A percentile compares a stretch with the other conserved stretches of the same genome.
Conservation (phyloP, 2,113 vertebrate species). For the Sapajus apella region DNA sequence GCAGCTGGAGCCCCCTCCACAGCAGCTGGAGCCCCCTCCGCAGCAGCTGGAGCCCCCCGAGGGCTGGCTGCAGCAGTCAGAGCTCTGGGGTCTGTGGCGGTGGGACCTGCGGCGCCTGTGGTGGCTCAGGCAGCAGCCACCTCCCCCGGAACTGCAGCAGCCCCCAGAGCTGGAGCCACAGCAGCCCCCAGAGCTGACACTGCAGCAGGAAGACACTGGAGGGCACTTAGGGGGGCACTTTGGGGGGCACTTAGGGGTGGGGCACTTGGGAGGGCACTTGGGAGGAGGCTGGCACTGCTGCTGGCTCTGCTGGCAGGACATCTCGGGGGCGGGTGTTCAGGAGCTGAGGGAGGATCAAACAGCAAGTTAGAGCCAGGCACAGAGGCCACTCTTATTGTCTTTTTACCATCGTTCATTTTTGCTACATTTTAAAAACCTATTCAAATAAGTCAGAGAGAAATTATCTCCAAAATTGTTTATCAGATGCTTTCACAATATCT, state of each 20-base stretch:
- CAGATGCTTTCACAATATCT: neutral
- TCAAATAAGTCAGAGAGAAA: neutral
- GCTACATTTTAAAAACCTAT: neutral
- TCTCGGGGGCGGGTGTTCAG: rapidly evolving
- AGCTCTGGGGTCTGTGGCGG: neutral
- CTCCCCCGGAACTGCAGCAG: conserved; percentile 1
- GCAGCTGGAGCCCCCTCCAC: neutral
- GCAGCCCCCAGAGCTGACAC: neutral
- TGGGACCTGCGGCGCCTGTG: neutral
- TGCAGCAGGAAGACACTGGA: neutral
- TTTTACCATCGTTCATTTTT: neutral
- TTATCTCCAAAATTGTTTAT: neutral
- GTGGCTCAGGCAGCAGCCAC: conserved; percentile 30
- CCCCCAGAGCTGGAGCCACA: neutral
- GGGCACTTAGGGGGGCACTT: conserved; percentile 54
- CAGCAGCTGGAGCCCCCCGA: neutral
- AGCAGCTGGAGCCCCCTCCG: neutral
- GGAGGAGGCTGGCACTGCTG: conserved; percentile 53
- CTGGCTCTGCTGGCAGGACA: conserved; percentile 58
- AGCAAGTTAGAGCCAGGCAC: neutral
- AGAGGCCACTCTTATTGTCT: neutral
- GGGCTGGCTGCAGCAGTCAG: conserved; percentile 7
- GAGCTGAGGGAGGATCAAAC: neutral
- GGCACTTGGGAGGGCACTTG: conserved; percentile 23
- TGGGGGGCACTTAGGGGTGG: neutral